Percentiles rank a stretch among this genome's conserved stretches.
phyloP scores from a whole-genome alignment of 2,113 vertebrate genomes.

The Nycticorax nycticorax region DNA sequence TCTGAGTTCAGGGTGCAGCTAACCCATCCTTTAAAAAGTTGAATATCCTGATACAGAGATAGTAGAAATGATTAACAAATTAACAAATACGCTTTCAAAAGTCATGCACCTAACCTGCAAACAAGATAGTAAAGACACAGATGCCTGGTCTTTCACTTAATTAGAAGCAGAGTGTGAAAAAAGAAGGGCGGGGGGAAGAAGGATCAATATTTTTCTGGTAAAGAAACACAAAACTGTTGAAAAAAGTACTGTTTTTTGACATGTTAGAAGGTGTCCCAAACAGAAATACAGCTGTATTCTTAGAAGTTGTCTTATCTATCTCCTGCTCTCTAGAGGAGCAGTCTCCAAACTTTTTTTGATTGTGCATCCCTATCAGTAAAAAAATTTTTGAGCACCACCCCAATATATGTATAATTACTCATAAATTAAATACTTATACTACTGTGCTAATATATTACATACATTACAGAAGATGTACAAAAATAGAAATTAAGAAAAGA shows the following conservation, averaged over 20 bases:
- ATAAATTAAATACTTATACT: background rate
- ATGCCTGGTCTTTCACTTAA: background rate
- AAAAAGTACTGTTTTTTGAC: background rate
- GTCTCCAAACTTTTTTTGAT: background rate
- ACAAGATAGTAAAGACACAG: background rate
- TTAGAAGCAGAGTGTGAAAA: background rate
- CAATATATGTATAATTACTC: background rate
- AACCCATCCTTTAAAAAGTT: background rate
- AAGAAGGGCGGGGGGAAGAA: rapidly evolving
- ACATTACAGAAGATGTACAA: background rate
- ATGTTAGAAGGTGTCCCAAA: background rate
- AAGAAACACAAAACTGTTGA: background rate
- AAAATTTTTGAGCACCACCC: background rate
- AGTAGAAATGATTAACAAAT: background rate
- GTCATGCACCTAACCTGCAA: background rate
- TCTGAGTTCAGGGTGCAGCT: background rate
- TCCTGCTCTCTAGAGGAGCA: background rate
- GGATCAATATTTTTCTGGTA: background rate
- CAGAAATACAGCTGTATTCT: background rate
- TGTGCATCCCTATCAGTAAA: background rate
- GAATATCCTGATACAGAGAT: background rate
- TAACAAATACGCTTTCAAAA: background rate
- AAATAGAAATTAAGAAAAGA: background rate
- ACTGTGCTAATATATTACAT: background rate
- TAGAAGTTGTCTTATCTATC: background rate